A percentile compares a stretch with the other conserved stretches of the same genome.
phyloP scores from a whole-genome alignment of 2,888 invertebrate species.

The Drosophila mimetica region DNA sequence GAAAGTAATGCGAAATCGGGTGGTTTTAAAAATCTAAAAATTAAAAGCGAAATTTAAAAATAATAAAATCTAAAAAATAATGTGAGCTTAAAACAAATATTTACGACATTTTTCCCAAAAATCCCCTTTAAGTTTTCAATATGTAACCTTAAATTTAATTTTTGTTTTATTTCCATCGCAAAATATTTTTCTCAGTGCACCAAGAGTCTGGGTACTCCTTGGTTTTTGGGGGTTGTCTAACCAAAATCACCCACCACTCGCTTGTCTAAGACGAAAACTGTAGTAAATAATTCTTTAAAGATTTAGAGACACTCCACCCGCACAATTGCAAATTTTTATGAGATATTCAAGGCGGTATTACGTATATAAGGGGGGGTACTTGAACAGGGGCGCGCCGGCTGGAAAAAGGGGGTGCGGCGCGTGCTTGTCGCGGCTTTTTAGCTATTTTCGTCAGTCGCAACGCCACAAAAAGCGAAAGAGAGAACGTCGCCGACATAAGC shows the following conservation, averaged over 20 bases:
- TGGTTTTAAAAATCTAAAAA: too few species aligned
- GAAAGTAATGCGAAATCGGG: too few species aligned
- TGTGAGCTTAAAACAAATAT: too few species aligned
- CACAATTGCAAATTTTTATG: constrained; percentile 78
- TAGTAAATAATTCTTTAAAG: constrained; percentile 81
- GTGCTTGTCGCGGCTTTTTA: constrained; percentile 70
- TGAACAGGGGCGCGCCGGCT: background rate
- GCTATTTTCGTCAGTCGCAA: constrained; percentile 56
- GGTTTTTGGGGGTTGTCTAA: constrained; percentile 63
- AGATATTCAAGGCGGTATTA: constrained; percentile 51
- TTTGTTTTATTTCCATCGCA: too few species aligned
- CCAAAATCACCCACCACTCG: constrained; percentile 70
- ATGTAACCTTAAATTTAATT: too few species aligned
- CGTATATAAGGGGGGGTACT: background rate
- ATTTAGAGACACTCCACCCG: constrained; percentile 74
- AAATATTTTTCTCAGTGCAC: background rate
- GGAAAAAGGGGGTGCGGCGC: constrained; percentile 34
- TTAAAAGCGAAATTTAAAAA: too few species aligned
- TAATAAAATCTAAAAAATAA: too few species aligned
- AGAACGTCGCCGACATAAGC: constrained; percentile 59
- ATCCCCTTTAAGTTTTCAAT: too few species aligned
- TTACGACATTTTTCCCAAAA: too few species aligned
- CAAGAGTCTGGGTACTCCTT: constrained; percentile 21
- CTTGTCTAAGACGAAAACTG: constrained; percentile 55
- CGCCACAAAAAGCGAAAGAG: background rate